Evolutionary conservation across 2,113 vertebrate species (phyloP).

Genomic region (Podarcis raffonei): DNA sequence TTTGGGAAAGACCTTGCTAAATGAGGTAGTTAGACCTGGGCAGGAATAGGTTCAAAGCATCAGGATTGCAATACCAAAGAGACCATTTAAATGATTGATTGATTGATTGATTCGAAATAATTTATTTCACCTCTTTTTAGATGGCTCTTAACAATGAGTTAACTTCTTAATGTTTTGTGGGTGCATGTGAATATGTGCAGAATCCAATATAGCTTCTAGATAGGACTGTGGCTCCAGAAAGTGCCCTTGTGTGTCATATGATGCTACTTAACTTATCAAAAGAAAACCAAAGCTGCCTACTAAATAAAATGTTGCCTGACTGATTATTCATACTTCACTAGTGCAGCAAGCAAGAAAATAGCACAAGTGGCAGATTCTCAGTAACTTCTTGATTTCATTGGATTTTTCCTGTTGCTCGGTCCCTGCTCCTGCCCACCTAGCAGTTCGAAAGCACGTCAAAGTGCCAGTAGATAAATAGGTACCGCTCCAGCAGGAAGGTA

Average conservation of each 20-base stretch:
- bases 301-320: neutral
- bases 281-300: neutral
- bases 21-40: neutral
- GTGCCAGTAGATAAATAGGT: too few relatives aligned
- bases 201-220: neutral
- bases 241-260: neutral
- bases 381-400: neutral
- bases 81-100: neutral
- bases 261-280: too few relatives aligned
- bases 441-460: too few relatives aligned
- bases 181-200: too few relatives aligned
- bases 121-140: neutral
- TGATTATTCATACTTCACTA: conserved; percentile 45
- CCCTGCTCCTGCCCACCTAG: too few relatives aligned
- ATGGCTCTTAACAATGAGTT: too few relatives aligned
- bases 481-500: too few relatives aligned
- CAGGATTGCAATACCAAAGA: neutral
- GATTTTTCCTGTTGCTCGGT: neutral
- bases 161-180: too few relatives aligned
- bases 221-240: neutral
- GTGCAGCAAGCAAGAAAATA: conserved; percentile 41
- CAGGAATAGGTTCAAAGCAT: neutral
- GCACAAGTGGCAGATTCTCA: conserved; percentile 60
- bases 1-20: too few relatives aligned
- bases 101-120: neutral